Evolutionary conservation across 2,888 invertebrate species (phyloP).

Genomic region (Chalcosyrphus nemorum): DNA sequence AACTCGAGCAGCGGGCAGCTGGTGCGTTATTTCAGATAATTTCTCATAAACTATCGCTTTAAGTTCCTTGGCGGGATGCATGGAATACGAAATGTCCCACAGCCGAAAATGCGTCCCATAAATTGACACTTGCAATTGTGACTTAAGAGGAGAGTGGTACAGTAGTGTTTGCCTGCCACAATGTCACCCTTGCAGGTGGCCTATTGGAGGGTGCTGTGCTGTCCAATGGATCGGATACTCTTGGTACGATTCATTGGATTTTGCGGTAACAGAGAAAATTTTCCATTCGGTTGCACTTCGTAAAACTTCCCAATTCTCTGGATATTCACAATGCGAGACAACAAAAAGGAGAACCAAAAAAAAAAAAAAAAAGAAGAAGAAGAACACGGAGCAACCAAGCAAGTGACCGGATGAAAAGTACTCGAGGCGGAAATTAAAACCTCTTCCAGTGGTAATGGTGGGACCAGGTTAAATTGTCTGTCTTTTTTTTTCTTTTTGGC

Average conservation of each 20-base stretch:
- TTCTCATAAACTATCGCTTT: constrained; percentile 66
- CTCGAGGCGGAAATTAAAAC: constrained; percentile 47
- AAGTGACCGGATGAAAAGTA: constrained; percentile 2
- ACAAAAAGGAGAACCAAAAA: not conserved
- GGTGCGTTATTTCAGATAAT: constrained; percentile 55
- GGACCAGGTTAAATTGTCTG: constrained; percentile 41
- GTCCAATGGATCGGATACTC: constrained; percentile 10
- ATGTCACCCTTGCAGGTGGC: not conserved
- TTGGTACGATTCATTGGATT: constrained; percentile 12
- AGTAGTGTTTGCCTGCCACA: not conserved
- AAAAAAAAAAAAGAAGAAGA: not conserved
- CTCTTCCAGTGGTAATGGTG: constrained; percentile 6
- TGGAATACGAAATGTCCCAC: constrained; percentile 46
- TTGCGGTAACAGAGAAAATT: constrained; percentile 26
- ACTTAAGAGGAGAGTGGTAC: not conserved
- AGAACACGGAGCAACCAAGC: not conserved
- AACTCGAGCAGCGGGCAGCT: constrained; percentile 41
- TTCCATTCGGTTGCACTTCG: constrained; percentile 31
- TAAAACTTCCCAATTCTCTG: constrained; percentile 16
- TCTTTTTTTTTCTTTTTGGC: not conserved
- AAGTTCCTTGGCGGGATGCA: constrained; percentile 42
- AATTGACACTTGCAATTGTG: constrained; percentile 31
- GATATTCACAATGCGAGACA: not conserved
- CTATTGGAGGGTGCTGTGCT: not conserved
- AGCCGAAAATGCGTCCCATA: not conserved